Conservation (phyloP, 2,888 invertebrate species). For the Oegoconia quadripuncta region DNA sequence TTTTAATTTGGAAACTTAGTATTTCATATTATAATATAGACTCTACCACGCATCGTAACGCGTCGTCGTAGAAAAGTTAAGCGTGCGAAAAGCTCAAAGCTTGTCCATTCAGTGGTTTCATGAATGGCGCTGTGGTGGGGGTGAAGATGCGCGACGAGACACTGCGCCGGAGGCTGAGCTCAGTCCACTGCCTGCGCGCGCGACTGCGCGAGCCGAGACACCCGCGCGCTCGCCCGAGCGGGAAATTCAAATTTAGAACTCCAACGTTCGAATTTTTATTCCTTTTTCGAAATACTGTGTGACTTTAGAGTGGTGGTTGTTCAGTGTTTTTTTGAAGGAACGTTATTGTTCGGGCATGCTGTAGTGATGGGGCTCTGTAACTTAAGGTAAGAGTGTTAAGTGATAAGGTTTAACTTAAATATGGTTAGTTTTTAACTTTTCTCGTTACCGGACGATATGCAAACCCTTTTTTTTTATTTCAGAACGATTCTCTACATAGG, state of each 20-base stretch:
- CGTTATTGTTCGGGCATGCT: too few relatives aligned
- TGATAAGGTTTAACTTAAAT: too few relatives aligned
- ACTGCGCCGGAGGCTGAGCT: slow-evolving; percentile 49
- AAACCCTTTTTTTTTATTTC: too few relatives aligned
- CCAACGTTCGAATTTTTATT: slow-evolving; percentile 20
- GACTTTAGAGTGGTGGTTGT: slow-evolving; percentile 27
- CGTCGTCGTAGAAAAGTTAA: slow-evolving; percentile 1
- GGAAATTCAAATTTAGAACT: slow-evolving; percentile 53
- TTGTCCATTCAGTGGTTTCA: slow-evolving; percentile 59
- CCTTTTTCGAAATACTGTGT: slow-evolving; percentile 10
- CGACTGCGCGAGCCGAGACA: slow-evolving; percentile 46
- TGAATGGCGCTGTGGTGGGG: slow-evolving; percentile 67
- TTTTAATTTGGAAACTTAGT: too few relatives aligned
- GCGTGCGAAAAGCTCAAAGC: slow-evolving; percentile 3
- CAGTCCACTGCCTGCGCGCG: slow-evolving; percentile 46
- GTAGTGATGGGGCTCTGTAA: slow-evolving; percentile 54
- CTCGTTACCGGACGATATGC: too few relatives aligned
- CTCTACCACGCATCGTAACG: neutral
- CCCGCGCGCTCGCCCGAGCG: slow-evolving; percentile 43
- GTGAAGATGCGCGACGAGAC: slow-evolving; percentile 46
- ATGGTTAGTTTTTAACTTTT: too few relatives aligned
- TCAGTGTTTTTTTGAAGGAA: slow-evolving; percentile 38
- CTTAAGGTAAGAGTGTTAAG: slow-evolving; percentile 68
- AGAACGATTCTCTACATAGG: too few relatives aligned
- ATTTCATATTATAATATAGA: neutral